phyloP scores from a whole-genome alignment of 2,888 invertebrate genomes.

The Strigamia transsilvanica region DNA sequence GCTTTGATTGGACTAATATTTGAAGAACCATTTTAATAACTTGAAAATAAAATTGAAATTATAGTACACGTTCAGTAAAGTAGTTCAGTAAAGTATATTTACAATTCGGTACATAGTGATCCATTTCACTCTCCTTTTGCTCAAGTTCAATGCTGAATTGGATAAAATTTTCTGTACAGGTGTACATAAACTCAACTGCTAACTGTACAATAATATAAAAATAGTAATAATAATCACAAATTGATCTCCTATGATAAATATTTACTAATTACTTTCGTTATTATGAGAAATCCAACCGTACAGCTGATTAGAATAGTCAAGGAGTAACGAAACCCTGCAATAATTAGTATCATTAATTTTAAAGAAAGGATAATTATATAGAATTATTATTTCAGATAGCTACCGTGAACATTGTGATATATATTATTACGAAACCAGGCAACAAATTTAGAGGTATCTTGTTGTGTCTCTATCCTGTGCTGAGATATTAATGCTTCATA shows the following conservation, averaged over 20 bases:
- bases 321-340: constrained; percentile 10
- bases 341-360: neutral
- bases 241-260: neutral
- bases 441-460: neutral
- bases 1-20: neutral
- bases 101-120: neutral
- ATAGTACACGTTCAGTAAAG: neutral
- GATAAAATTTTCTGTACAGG: neutral
- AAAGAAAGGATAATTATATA: neutral
- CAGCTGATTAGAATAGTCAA: neutral
- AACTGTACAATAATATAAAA: neutral
- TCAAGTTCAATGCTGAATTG: neutral
- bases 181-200: neutral
- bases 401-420: constrained; percentile 10
- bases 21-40: neutral
- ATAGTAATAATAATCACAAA: neutral
- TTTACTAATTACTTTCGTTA: neutral
- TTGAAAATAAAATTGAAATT: constrained; percentile 10
- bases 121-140: neutral
- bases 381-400: neutral
- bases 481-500: neutral
- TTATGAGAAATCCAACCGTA: constrained; percentile 7
- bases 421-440: neutral
- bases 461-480: neutral
- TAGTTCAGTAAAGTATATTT: neutral